Percentiles rank a stretch among this genome's conserved stretches.
Conservation (phyloP, 2,113 vertebrate species). For the Callipepla squamata region DNA sequence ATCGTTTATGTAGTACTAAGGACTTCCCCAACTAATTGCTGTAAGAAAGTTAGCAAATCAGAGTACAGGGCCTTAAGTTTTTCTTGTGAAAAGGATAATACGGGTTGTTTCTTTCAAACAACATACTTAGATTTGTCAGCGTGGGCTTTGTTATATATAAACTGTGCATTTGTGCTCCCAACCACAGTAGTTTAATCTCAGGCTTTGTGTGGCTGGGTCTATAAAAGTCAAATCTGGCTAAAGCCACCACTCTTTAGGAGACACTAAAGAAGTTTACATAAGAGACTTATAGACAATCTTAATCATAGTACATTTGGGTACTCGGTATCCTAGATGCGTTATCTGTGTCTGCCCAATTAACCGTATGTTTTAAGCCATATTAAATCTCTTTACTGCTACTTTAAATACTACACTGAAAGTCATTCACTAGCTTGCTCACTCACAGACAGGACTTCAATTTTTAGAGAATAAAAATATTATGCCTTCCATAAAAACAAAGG, state of each 20-base stretch:
- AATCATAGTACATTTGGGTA: conserved; percentile 71
- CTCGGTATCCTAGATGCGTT: conserved; percentile 61
- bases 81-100: conserved; percentile 81
- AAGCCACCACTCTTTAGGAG: conserved; percentile 73
- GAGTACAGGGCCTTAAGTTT: conserved; percentile 81
- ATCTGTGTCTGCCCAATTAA: conserved; percentile 71
- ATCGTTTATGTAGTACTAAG: conserved; percentile 63
- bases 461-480: conserved; percentile 68
- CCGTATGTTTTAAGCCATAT: conserved; percentile 75
- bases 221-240: conserved; percentile 70
- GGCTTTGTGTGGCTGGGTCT: conserved; percentile 66
- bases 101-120: conserved; percentile 79
- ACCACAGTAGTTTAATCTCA: conserved; percentile 64
- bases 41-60: conserved; percentile 75
- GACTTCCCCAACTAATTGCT: conserved; percentile 74
- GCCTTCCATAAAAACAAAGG: conserved; percentile 80
- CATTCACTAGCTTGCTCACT: conserved; percentile 66
- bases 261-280: conserved; percentile 78
- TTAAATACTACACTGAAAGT: conserved; percentile 71
- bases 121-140: conserved; percentile 57
- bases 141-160: conserved; percentile 66
- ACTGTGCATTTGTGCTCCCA: conserved; percentile 67
- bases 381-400: conserved; percentile 64
- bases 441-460: conserved; percentile 66
- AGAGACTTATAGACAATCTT: conserved; percentile 82